Conservation (phyloP, 2,113 vertebrate species). For the Nettapus auritus region DNA sequence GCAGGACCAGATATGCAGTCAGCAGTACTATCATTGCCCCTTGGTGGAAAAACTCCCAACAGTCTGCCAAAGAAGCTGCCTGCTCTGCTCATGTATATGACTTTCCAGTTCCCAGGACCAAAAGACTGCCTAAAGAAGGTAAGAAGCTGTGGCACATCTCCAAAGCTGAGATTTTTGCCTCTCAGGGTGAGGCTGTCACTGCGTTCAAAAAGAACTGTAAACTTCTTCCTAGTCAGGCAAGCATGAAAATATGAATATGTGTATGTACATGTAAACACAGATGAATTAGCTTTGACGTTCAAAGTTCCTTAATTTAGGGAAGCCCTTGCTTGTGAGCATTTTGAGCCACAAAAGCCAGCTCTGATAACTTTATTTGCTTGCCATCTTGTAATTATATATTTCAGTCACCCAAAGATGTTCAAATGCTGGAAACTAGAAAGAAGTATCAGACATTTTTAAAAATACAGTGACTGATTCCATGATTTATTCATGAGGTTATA, state of each 20-base stretch:
- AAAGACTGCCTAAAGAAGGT: not conserved
- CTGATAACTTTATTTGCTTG: conserved; percentile 8
- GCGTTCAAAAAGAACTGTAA: not conserved
- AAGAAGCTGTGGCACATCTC: not conserved
- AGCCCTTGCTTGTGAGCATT: not conserved
- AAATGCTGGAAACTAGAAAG: conserved; percentile 53
- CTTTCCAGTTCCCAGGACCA: not conserved
- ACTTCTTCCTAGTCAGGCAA: not conserved
- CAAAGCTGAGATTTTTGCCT: not conserved
- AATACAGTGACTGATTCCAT: conserved; percentile 68
- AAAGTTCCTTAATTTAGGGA: not conserved
- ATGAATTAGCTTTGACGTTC: not conserved
- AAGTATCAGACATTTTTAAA: conserved; percentile 60
- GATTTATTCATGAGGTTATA: conserved; percentile 79
- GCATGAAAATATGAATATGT: accelerated
- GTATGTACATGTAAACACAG: not conserved
- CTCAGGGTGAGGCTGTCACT: not conserved
- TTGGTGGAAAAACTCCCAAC: accelerated
- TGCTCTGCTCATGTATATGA: accelerated
- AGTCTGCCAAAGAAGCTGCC: not conserved
- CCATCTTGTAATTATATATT: conserved; percentile 27
- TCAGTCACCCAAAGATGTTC: conserved; percentile 45
- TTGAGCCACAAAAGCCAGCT: not conserved
- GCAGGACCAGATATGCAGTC: not conserved
- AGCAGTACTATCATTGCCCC: not conserved